Evolutionary conservation across 2,888 invertebrate species (phyloP), one percentile per base, ranked within the genome.

Genomic region (Archips xylosteana): DNA sequence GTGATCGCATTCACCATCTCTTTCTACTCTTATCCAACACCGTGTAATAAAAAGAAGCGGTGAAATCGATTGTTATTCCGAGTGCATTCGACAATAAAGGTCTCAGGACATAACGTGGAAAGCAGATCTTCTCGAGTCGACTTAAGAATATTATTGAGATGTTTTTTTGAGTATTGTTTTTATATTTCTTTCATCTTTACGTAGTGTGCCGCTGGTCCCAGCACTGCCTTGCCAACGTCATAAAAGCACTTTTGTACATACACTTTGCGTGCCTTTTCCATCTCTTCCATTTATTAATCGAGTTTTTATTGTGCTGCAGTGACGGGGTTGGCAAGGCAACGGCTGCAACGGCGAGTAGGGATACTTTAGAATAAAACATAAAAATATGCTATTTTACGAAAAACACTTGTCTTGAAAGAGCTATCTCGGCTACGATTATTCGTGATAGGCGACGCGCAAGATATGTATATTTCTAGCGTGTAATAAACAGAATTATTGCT

Each of bases 161-260:
- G n/a, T 13, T 15, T 54, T 15, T 23, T 23, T 54, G 6, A 2
- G 23, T 32, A 32, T 57, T 32, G 54, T 23, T 10, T 32, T 57
- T 6, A 32, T 2, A 57, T 32, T 32, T 57, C 0, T 49, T 47
- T 63, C 45, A 45, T 47, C 75, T 72, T 4, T 61, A n/a, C 69
- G 51, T 81, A 78, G 81, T 79, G 82, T 85, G 82, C 78, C 82
- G 81, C 80, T 81, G 79, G 79, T 76, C 69, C 42, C 66, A 74
- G 83, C 90, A 90, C 89, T 85, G 89, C 87, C 92, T 86, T 86
- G 91, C 89, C 92, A 90, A 90, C 91, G 87, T 81, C 77, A 79
- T 78, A 81, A 85, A 85, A 77, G 77, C 77, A 76, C 76, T 68
- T 77, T 49, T 93, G 92, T 92, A 92, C 82, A 92, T 92, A 92